Evolutionary conservation across 2,888 invertebrate genomes (phyloP).

Genomic region (Rotaria macrura): DNA sequence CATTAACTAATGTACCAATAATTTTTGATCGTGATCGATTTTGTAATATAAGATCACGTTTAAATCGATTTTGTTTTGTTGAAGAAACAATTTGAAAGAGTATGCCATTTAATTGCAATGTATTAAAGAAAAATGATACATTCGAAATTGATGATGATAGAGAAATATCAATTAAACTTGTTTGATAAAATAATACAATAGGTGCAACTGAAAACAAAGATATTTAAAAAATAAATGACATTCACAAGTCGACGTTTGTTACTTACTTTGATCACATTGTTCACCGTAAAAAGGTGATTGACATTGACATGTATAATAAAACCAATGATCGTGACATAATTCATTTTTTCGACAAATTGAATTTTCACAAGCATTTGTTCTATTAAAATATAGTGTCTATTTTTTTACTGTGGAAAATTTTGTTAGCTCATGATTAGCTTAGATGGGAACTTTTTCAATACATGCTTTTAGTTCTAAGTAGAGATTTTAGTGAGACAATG

Average conservation of each 20-base stretch:
- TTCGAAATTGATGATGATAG: background rate
- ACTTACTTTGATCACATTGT: background rate
- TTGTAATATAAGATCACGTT: background rate
- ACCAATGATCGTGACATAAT: conserved; percentile 19
- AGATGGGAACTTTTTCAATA: too few relatives aligned
- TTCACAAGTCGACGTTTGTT: background rate
- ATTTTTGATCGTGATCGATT: background rate
- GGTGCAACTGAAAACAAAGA: conserved; percentile 7
- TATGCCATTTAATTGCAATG: background rate
- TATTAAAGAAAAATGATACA: background rate
- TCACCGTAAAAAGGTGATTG: background rate
- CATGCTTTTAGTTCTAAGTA: too few relatives aligned
- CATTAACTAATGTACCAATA: background rate
- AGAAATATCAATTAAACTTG: background rate
- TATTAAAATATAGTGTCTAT: background rate
- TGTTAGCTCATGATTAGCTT: too few relatives aligned
- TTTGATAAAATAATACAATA: background rate
- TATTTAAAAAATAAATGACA: too few relatives aligned
- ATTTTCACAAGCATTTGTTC: background rate
- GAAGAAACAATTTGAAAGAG: background rate
- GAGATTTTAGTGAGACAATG: too few relatives aligned
- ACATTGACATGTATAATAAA: background rate
- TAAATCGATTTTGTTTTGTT: background rate
- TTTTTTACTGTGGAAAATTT: too few relatives aligned
- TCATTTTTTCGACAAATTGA: background rate